A percentile compares a stretch with the other conserved stretches of the same genome.
phyloP scores from a whole-genome alignment of 2,113 vertebrate genomes.

The Microcebus jonahi region DNA sequence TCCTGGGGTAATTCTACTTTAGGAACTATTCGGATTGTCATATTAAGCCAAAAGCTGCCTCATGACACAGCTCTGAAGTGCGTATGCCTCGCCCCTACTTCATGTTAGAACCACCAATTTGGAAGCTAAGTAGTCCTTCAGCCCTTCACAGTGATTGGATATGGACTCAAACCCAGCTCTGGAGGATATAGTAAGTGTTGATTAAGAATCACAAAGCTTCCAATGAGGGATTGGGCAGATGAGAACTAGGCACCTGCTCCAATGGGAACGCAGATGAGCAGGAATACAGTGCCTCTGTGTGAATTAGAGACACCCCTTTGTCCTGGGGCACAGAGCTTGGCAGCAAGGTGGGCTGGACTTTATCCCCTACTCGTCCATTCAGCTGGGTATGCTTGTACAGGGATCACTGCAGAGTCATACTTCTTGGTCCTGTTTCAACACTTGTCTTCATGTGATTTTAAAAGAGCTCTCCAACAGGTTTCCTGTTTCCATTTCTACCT shows the following conservation, averaged over 20 bases:
- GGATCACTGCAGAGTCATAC: not conserved
- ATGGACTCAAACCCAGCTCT: not conserved
- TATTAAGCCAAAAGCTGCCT: not conserved
- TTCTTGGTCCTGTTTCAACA: not conserved
- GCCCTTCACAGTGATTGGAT: not conserved
- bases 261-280: not conserved
- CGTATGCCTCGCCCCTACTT: not conserved
- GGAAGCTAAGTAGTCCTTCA: not conserved
- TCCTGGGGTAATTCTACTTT: not conserved
- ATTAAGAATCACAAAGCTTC: not conserved
- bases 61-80: not conserved
- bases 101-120: not conserved
- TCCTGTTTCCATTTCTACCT: not conserved
- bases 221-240: not conserved
- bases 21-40: not conserved
- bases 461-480: not conserved
- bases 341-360: not conserved
- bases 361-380: not conserved
- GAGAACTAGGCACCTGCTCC: not conserved
- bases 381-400: not conserved
- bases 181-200: not conserved
- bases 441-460: not conserved
- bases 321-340: not conserved
- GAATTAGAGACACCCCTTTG: not conserved
- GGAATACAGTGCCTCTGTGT: not conserved